Conservation (phyloP, 1,140 invertebrate genomes). For the Ceratosolen solmsi region DNA sequence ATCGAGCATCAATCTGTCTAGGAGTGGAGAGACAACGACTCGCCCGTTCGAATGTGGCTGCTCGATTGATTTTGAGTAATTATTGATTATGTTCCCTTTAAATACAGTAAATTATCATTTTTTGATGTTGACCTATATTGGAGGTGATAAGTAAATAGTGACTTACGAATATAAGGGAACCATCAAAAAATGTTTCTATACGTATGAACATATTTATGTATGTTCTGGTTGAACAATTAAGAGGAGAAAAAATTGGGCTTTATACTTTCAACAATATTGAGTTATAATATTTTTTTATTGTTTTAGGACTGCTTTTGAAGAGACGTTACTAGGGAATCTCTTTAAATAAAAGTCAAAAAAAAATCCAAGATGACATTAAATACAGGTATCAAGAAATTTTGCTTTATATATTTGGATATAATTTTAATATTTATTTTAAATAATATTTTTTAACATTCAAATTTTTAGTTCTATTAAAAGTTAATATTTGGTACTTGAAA, state of each 20-base stretch:
- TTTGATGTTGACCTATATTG: background rate
- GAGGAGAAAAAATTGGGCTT: too few species aligned
- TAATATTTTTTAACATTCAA: background rate
- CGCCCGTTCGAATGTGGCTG: slow-evolving; percentile 44
- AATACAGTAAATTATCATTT: too few species aligned
- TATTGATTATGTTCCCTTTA: slow-evolving; percentile 34
- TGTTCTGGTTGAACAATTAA: too few species aligned
- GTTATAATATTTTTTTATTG: background rate
- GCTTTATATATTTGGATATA: background rate
- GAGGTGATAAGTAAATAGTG: too few species aligned
- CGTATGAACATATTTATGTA: too few species aligned
- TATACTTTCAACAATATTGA: too few species aligned
- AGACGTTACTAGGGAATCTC: slow-evolving; percentile 29
- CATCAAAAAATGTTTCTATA: background rate
- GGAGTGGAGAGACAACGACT: background rate
- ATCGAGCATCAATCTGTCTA: background rate
- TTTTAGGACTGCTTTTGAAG: slow-evolving; percentile 33
- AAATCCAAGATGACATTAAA: slow-evolving; percentile 63
- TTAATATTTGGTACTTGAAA: too few species aligned
- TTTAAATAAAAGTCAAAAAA: slow-evolving; percentile 26
- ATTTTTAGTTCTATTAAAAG: too few species aligned
- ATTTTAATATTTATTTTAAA: background rate
- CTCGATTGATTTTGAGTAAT: slow-evolving; percentile 48
- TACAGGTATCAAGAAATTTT: slow-evolving; percentile 61
- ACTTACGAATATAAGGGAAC: background rate